Percentiles rank a stretch among this genome's conserved stretches.
Conservation (phyloP, 2,797 vertebrate species). For the Lates japonicus region DNA sequence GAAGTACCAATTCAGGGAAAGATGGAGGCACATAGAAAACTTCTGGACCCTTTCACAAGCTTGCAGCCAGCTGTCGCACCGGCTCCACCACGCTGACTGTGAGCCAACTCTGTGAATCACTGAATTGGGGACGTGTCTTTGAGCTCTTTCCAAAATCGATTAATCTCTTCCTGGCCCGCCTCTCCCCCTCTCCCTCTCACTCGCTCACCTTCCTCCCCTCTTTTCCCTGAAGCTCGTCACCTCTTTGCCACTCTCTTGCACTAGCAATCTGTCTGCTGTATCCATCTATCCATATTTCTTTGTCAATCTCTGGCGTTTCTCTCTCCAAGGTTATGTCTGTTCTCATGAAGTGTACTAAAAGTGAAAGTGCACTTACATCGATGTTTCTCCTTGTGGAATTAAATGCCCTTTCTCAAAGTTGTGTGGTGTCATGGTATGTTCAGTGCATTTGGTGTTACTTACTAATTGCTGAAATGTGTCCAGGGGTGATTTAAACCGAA, state of each 20-base stretch:
- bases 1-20: slow-evolving; percentile 6
- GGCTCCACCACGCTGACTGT: slow-evolving; percentile 43
- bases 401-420: slow-evolving; percentile 57
- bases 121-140: slow-evolving; percentile 43
- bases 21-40: background rate
- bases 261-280: slow-evolving; percentile 18
- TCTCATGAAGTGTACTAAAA: slow-evolving; percentile 62
- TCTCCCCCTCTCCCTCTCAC: background rate
- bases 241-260: background rate
- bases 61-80: slow-evolving; percentile 47
- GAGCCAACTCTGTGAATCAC: slow-evolving; percentile 58
- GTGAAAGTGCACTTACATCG: slow-evolving; percentile 64
- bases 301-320: slow-evolving; percentile 13
- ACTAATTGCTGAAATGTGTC: slow-evolving; percentile 30
- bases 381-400: slow-evolving; percentile 55
- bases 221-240: slow-evolving; percentile 27
- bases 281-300: slow-evolving; percentile 13
- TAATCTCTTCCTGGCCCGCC: slow-evolving; percentile 39
- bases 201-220: slow-evolving; percentile 21
- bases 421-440: slow-evolving; percentile 31
- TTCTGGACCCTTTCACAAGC: slow-evolving; percentile 29
- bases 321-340: slow-evolving; percentile 49
- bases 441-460: slow-evolving; percentile 22
- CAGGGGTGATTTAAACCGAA: slow-evolving; percentile 17
- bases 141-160: slow-evolving; percentile 67